Evolutionary conservation across 2,888 invertebrate species (phyloP), one percentile per base, ranked within the genome.

Genomic region (Eubasilissa splendida): DNA sequence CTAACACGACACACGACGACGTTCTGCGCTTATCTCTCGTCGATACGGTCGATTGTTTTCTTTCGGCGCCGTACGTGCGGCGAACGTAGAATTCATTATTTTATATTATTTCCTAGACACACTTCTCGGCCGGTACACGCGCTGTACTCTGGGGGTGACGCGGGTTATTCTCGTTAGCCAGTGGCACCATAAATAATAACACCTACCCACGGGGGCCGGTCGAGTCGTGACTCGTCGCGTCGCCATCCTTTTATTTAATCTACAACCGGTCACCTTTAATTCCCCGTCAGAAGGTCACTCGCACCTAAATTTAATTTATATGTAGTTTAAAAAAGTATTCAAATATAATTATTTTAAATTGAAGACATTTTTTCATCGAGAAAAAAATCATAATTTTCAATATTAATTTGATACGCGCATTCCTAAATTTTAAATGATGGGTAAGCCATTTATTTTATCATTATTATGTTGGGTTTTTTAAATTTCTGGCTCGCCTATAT

Each of bases 181-280:
- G 70, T 31, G 33, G 10, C 56, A 42, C 58, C 31, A 73, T 73
- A 73, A 73, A 73, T 73, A 56, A 70, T 70, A 53, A n/a, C 31
- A 50, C 42, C 42, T 42, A 42, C 42, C 42, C 42, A 7, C 42
- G 7, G 42, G 14, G 33, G 58, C 73, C 58, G 31, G 58, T 8
- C 73, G 58, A 73, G n/a, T 73, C 73, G 73, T 73, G 73, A 73
- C 73, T 73, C 31, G 42, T 42, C 31, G 42, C 8, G 42, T 42
- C 33, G 42, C 42, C 56, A 12, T 73, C 56, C 31, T 68, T 68
- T 66, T 68, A 7, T 50, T 8, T 53, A 7, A 42, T 5, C 42
- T 42, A 42, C 42, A 42, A 4, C 42, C 58, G 58, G 58, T 58
- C 58, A n/a, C 11, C 3, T n/a, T 58, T 58, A 11, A 58, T 58